Base-by-base conservation (phyloP, 2,797 vertebrate species). In the Coregonus sp. region DNA sequence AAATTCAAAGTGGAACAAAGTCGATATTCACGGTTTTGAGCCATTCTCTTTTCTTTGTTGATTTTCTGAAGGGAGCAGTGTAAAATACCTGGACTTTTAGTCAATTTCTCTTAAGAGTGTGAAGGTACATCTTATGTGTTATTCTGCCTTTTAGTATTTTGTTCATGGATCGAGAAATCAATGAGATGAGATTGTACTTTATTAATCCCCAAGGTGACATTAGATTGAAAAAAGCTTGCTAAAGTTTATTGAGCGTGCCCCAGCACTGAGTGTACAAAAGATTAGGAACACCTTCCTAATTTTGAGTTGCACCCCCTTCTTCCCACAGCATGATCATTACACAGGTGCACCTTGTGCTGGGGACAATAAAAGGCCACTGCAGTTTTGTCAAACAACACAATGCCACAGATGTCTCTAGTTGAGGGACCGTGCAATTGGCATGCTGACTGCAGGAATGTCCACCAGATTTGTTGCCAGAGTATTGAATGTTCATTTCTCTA, bases 201-300 rank as follows among this genome's bases (percentile, higher is more conserved):
- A 56, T 56, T 56, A 18, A 16, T 15, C 52, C 16, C 52, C 14
- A 54, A 54, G 4, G 52, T 15, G 52, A 54, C 14, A 4, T 56
- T 56, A 56, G 18, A 2, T n/a, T 56, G 18, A 56, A 56, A 56
- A 16, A 6, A 6, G 5, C 4, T 5, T 56, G 16, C 18, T 56
- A 18, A 56, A n/a, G 52, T 56, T 56, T 51, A 51, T 11, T 56
- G 52, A 16, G 16, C 4, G 15, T 56, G 16, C 52, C 52, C 52
- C 18, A 56, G 52, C 16, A 47, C 15, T 40, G 80, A 50, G 4
- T 85, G 2, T 89, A 47, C 40, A 47, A 12, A 47, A 47, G 2
- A 47, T 12, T 47, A 47, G 35, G 35, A 35, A 4, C 4, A 4
- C 35, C 4, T 47, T 47, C 40, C 9, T 47, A 12, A 12, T 47